Base-by-base conservation (phyloP, 1,140 invertebrate species). In the Megathymus violae region DNA sequence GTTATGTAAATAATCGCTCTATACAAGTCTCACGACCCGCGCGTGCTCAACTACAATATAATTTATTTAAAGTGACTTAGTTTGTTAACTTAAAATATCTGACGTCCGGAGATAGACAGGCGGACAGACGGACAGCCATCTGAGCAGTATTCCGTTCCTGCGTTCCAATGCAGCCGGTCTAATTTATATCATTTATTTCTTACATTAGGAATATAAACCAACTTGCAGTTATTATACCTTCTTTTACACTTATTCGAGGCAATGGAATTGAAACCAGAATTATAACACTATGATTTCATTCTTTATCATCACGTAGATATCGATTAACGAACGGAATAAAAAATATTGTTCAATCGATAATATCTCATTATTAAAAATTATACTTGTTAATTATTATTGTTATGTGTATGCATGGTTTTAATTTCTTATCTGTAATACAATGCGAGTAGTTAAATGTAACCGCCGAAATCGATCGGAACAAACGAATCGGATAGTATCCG, bases 401-500 rank as follows among this genome's bases (percentile, higher is more conserved):
- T 22, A 22, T 22, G 2, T 22, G 19, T 22, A 5, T 7, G 34
- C 10, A 1, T 7, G 9, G 19, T 16, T 15, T 36, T 43, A 40
- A 46, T 59, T 59, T 59, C 54, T 59, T 59, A 59, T 47, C 54
- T 27, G 54, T 59, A 44, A 34, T 46, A 36, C 54, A 59, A 46
- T 22, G 54, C 16, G 19, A n/a, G 25, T 40, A 52, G 54, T 46
- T 59, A 59, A 56, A 27, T 14, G 13, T 46, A 59, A n/a, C n/a
- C n/a, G n/a, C 65, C 52, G 64, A 67, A 76, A 76, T 71, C 69
- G 71, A 76, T 74, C 66, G 64, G 64, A 56, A 68, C 66, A 70
- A 76, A 78, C 81, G 58, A 74, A 74, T 74, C 67, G 74, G 80
- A 84, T 86, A 80, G 64, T 82, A 80, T 82, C 79, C 78, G 64